phyloP scores from a whole-genome alignment of 92 coral and sea anemone species.

The Muricea muricata region DNA sequence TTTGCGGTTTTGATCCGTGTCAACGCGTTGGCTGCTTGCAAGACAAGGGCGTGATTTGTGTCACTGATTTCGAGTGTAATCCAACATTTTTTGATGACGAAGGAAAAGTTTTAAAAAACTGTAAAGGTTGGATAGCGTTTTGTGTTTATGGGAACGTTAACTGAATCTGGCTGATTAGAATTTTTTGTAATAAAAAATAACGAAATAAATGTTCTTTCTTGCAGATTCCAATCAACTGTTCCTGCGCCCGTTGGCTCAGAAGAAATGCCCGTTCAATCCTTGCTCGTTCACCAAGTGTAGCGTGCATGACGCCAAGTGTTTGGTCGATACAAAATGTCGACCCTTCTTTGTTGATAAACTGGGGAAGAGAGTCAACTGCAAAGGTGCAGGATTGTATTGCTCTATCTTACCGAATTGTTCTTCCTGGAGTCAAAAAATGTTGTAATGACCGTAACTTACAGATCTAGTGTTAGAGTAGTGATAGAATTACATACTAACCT shows the following conservation, averaged over 20 bases:
- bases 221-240: slow-evolving; percentile 7
- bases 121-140: slow-evolving; percentile 17
- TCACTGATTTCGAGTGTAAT: slow-evolving; percentile 70
- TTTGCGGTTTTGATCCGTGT: slow-evolving; percentile 79
- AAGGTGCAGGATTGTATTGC: slow-evolving; percentile 41
- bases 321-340: slow-evolving; percentile 54
- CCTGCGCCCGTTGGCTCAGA: slow-evolving; percentile 40
- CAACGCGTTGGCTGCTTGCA: slow-evolving; percentile 67
- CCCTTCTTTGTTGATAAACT: slow-evolving; percentile 38
- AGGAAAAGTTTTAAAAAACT: slow-evolving; percentile 57
- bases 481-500: too few relatives aligned
- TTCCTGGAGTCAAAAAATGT: too few relatives aligned
- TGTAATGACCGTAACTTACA: too few relatives aligned
- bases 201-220: background rate
- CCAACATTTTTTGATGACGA: slow-evolving; percentile 69
- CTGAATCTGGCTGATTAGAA: background rate
- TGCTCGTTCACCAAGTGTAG: slow-evolving; percentile 54
- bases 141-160: background rate
- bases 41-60: slow-evolving; percentile 61
- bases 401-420: background rate
- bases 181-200: too few relatives aligned
- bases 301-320: slow-evolving; percentile 34
- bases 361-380: slow-evolving; percentile 47
- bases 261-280: slow-evolving; percentile 46
- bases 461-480: too few relatives aligned